These are phyloP conservation scores for Drosophila borborema DNA, from an alignment of 2,888 invertebrate species.

Conservation along the genomic window DNA sequence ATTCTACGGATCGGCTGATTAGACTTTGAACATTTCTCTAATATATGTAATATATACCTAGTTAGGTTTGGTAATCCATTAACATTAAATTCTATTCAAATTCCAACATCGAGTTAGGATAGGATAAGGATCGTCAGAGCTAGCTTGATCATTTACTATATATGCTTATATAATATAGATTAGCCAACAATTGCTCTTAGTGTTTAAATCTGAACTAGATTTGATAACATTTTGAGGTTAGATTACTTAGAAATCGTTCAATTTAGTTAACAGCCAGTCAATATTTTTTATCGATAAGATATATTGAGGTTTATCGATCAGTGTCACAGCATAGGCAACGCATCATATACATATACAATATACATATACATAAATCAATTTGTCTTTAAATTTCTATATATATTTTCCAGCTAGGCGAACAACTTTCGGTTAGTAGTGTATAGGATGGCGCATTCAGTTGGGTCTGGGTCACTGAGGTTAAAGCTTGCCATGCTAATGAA, in stretches of 20 bases:
- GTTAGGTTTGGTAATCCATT: too few species aligned
- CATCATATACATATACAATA: neutral
- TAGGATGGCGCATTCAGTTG: slow-evolving; percentile 8
- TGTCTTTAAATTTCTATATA: too few species aligned
- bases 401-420: neutral
- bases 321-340: neutral
- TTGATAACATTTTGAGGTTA: neutral
- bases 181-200: too few species aligned
- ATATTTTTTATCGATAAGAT: neutral
- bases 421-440: neutral
- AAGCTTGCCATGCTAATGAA: slow-evolving; percentile 43
- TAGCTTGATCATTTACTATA: neutral
- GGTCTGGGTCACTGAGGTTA: slow-evolving; percentile 45
- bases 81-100: too few species aligned
- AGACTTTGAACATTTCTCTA: too few species aligned
- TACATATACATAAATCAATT: neutral
- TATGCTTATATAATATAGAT: neutral
- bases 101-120: too few species aligned
- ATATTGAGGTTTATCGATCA: neutral
- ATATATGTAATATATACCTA: too few species aligned
- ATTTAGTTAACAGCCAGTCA: neutral
- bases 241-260: neutral
- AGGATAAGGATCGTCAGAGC: neutral
- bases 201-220: neutral
- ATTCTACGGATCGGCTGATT: neutral